Conservation (phyloP, 2,888 invertebrate species). For the Julus scandinavius region DNA sequence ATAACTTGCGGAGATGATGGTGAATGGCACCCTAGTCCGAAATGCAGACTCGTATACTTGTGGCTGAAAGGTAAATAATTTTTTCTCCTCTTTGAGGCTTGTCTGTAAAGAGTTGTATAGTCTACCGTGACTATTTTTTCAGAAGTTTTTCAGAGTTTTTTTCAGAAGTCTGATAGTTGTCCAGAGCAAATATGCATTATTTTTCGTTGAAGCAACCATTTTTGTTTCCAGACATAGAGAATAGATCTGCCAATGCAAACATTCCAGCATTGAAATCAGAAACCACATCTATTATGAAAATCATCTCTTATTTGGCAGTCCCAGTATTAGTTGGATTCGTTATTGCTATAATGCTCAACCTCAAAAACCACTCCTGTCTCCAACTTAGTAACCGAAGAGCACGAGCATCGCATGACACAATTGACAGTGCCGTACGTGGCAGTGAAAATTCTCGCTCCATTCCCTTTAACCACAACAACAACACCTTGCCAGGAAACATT, state of each 20-base stretch:
- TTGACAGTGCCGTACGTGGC: background rate
- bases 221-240: background rate
- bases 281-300: constrained; percentile 3
- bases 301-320: background rate
- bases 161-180: no score
- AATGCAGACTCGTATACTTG: background rate
- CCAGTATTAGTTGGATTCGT: constrained; percentile 9
- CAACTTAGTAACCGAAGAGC: background rate
- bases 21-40: constrained; percentile 17
- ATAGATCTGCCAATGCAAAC: background rate
- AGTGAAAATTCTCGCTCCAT: background rate
- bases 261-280: background rate
- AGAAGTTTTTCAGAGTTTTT: no score
- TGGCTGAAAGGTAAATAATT: background rate
- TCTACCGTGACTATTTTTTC: no score
- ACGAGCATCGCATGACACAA: background rate
- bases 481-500: background rate
- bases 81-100: background rate
- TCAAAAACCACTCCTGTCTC: background rate
- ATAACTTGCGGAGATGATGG: background rate
- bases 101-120: no score
- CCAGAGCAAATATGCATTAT: background rate
- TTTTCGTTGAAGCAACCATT: background rate
- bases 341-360: constrained; percentile 34
- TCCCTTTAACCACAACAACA: background rate